Conservation (phyloP, 2,797 vertebrate genomes). For the Chanos chanos region DNA sequence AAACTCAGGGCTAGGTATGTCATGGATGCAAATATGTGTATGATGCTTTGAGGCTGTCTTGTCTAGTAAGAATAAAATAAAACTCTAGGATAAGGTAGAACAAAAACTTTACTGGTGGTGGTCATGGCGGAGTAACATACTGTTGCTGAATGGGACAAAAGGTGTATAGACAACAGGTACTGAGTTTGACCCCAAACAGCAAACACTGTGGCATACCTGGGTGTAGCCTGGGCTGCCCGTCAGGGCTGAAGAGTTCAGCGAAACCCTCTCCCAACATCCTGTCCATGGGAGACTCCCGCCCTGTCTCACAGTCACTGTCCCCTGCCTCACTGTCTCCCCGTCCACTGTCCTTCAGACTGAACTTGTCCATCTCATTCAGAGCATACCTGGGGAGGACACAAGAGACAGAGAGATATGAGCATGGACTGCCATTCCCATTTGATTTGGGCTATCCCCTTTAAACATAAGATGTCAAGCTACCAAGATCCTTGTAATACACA, state of each 20-base stretch:
- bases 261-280: conserved; percentile 95
- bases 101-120: too few relatives aligned
- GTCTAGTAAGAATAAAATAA: too few relatives aligned
- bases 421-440: background rate
- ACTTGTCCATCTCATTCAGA: conserved; percentile 98
- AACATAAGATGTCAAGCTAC: too few relatives aligned
- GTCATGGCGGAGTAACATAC: too few relatives aligned
- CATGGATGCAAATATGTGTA: too few relatives aligned
- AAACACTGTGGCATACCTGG: conserved; percentile 80
- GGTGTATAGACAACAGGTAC: background rate
- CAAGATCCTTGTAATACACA: too few relatives aligned
- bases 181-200: background rate
- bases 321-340: conserved; percentile 96
- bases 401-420: background rate
- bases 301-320: conserved; percentile 96
- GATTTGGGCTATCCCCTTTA: background rate
- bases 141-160: too few relatives aligned
- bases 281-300: conserved; percentile 95
- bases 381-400: conserved; percentile 76
- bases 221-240: conserved; percentile 86
- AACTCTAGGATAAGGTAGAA: too few relatives aligned
- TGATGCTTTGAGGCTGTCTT: background rate
- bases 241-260: conserved; percentile 89
- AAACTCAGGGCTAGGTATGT: too few relatives aligned
- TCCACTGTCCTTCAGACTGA: conserved; percentile 97